Evolutionary conservation across 2,888 invertebrate genomes (phyloP), one percentile per base, ranked within the genome.

Genomic region (Microchrysa polita): DNA sequence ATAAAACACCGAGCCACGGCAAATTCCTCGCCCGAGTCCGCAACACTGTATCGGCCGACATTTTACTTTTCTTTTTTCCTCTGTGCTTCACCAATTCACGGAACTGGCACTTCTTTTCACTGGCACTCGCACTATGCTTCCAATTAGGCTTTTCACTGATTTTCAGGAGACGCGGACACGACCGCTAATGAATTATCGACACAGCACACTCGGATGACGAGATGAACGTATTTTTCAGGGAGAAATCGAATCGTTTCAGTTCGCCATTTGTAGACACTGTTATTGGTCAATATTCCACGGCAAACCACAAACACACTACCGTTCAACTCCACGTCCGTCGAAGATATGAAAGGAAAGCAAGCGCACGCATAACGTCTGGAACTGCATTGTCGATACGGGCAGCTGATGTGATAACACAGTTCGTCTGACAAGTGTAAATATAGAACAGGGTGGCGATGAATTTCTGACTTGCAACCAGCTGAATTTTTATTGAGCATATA

Each of bases 1-100:
- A 34, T 34, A 34, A 34, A 34, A 34, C 27, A 5, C 48, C 14
- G 5, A 48, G 48, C 2, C 12, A 12, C 4, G 48, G 48, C 16
- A n/a, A 12, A 5, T 34, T 48, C 48, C 10, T 48, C 2, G 48
- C 48, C 48, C 48, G 16, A 48, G 48, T 48, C 48, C 48, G 16
- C 48, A 48, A 48, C 48, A 48, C 48, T 48, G 48, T 48, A n/a
- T 48, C 48, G 48, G 48, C 48, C 48, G 48, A 48, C 48, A 48
- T 48, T 48, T 48, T 48, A n/a, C n/a, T n/a, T n/a, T n/a, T n/a
- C n/a, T n/a, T n/a, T n/a, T n/a, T n/a, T n/a, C n/a, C n/a, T n/a
- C n/a, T n/a, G n/a, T n/a, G n/a, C n/a, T 48, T 48, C 16, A n/a
- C 27, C 4, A 34, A 34, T 34, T 34, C 27, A 34, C 27, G 7